Percentiles rank a stretch among this genome's conserved stretches.
Conservation (phyloP, 2,888 invertebrate genomes). For the Leptarthrus brevirostris region DNA sequence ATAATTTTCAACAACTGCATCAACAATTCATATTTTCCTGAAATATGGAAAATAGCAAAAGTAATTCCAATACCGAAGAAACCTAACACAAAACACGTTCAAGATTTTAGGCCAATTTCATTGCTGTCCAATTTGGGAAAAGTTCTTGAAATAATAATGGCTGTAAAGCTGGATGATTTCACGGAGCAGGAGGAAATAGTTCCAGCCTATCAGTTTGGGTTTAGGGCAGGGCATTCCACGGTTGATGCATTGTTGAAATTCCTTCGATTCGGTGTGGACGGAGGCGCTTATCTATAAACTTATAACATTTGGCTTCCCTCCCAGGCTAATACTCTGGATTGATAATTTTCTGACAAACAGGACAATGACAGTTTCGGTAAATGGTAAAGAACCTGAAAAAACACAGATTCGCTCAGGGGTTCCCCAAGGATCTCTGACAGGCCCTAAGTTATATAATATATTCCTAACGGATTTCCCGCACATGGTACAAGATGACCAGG, state of each 20-base stretch:
- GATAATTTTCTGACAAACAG: neutral
- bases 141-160: neutral
- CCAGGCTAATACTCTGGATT: neutral
- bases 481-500: neutral
- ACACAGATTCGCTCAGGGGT: neutral
- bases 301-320: neutral
- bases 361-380: neutral
- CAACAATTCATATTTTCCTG: neutral
- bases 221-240: neutral
- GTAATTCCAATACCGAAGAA: neutral
- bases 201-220: neutral
- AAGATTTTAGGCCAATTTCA: conserved; percentile 12
- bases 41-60: neutral
- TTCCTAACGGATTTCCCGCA: conserved; percentile 14
- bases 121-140: conserved; percentile 6
- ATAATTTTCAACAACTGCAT: neutral
- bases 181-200: neutral
- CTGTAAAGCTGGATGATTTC: neutral
- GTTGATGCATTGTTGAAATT: neutral
- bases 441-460: conserved; percentile 32
- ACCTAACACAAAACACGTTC: neutral
- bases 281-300: neutral
- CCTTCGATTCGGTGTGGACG: neutral
- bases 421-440: conserved; percentile 29
- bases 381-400: neutral